Base-by-base conservation (phyloP, 1,140 invertebrate species). In the Drosophila asahinai region DNA sequence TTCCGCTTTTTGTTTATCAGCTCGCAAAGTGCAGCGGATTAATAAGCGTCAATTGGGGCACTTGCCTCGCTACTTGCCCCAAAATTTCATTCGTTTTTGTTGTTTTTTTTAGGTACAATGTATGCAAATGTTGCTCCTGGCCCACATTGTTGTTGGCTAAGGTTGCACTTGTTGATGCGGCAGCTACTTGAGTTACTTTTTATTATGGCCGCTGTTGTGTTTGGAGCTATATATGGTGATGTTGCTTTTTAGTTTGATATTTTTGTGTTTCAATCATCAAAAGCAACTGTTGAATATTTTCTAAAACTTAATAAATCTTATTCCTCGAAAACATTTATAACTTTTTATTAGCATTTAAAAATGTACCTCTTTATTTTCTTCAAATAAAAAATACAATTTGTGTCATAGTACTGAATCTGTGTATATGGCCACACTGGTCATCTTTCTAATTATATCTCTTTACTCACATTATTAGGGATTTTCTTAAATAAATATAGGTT, bases 11-110 rank as follows among this genome's bases (percentile, higher is more conserved):
- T 75, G 72, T 75, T 74, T 74, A 74, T 43, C 38, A 45, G 12
- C 43, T 42, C 14, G 45, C 60, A 67, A 71, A 64, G 49, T 80
- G 80, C 80, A 76, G 52, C 70, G 52, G 58, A 87, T 83, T 77
- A 66, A 77, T 68, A 79, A 73, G 45, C 54, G 27, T 64, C 36
- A 30, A 58, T 48, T 52, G 75, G 62, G 47, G 19, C 80, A 70
- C 66, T 84, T 90, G 33, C 33, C 11, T 11, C 60, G 78, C 65
- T 73, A 70, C 48, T 54, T 38, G 48, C 60, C 36, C 61, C 49
- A 22, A 55, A 57, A 30, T 55, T 63, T 1, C 7, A 19, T 52
- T 55, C n/a, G 4, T 17, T 40, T 52, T 27, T 54, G 52, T 22
- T 55, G 30, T 15, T 30, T 43, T 14, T 65, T 7, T 7, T 12